Evolutionary conservation across 2,888 invertebrate genomes (phyloP).

Genomic region (Epirrhoe alternata): DNA sequence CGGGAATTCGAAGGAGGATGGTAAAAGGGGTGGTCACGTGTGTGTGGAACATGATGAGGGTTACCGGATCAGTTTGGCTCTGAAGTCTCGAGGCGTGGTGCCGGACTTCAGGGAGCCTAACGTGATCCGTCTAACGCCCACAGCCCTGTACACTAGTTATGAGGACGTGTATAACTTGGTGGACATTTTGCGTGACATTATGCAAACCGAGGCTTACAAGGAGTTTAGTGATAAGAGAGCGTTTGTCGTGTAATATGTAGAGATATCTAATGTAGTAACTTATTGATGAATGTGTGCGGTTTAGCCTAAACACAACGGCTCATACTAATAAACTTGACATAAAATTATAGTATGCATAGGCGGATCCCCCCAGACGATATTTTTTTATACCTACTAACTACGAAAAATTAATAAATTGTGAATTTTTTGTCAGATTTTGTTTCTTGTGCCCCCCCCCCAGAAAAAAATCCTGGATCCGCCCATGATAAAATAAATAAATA

Average conservation of each 20-base stretch:
- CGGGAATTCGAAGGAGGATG: constrained; percentile 65
- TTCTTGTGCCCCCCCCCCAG: too few relatives aligned
- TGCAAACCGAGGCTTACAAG: constrained; percentile 59
- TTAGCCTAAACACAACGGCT: too few relatives aligned
- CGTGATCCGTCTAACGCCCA: constrained; percentile 67
- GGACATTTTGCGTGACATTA: constrained; percentile 62
- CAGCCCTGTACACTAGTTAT: constrained; percentile 70
- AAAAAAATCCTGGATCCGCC: too few relatives aligned
- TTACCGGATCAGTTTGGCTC: constrained; percentile 65
- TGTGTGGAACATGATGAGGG: constrained; percentile 70
- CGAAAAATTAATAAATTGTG: too few relatives aligned
- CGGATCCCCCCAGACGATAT: too few relatives aligned
- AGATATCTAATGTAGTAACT: too few relatives aligned
- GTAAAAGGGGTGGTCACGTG: constrained; percentile 69
- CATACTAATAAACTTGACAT: too few relatives aligned
- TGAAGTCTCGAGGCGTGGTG: constrained; percentile 65
- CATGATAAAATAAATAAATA: too few relatives aligned
- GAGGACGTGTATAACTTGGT: constrained; percentile 67
- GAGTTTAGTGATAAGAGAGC: constrained; percentile 52
- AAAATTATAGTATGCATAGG: too few relatives aligned
- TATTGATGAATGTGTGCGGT: too few relatives aligned
- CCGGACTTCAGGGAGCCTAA: constrained; percentile 71
- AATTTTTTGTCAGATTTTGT: too few relatives aligned
- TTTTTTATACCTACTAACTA: too few relatives aligned
- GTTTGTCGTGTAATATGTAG: constrained; percentile 62